Evolutionary conservation across 1,140 invertebrate genomes (phyloP).

Genomic region (Drosophila cardini): DNA sequence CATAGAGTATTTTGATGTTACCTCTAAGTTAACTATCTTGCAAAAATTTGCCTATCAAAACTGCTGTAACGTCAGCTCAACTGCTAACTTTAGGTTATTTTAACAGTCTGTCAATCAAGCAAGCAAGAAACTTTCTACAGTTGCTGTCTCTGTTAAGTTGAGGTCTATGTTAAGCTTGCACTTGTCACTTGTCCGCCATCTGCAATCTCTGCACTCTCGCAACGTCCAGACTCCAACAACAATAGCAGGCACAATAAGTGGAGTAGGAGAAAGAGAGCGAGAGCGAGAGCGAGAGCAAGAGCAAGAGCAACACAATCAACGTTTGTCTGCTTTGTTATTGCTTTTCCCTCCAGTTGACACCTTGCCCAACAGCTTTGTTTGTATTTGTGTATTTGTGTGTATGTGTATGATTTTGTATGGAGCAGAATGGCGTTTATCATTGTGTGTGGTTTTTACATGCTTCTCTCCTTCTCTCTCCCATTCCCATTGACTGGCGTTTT

Average conservation of each 20-base stretch:
- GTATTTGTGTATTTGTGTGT: constrained; percentile 30
- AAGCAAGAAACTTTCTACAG: background rate
- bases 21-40: background rate
- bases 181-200: constrained; percentile 50
- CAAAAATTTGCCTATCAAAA: background rate
- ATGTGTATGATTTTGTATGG: constrained; percentile 21
- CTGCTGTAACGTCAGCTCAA: background rate
- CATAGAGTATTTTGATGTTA: background rate
- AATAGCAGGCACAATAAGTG: constrained; percentile 20
- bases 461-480: constrained; percentile 11
- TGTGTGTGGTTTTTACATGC: constrained; percentile 60
- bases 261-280: background rate
- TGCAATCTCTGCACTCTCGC: constrained; percentile 36
- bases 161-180: constrained; percentile 59
- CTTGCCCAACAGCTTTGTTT: constrained; percentile 47
- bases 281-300: constrained; percentile 5
- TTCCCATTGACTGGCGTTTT: constrained; percentile 43
- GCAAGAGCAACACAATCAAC: constrained; percentile 63
- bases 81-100: background rate
- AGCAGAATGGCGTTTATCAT: constrained; percentile 73
- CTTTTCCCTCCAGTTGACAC: constrained; percentile 64
- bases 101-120: background rate
- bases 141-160: background rate
- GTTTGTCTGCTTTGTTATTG: constrained; percentile 69
- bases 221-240: constrained; percentile 46